Conservation (phyloP, 2,888 invertebrate genomes). For the Torymus tubicola region DNA sequence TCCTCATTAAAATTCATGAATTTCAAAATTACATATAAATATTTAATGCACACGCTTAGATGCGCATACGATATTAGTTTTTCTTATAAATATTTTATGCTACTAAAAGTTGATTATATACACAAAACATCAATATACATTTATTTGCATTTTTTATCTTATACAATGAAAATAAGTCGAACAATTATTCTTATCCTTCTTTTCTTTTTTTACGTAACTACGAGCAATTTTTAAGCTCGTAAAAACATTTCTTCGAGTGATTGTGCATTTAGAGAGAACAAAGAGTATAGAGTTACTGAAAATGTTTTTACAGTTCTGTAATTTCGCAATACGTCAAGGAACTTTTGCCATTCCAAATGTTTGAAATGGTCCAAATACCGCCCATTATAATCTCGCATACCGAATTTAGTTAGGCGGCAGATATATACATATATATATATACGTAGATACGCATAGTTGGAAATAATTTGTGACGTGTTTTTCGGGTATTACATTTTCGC, state of each 20-base stretch:
- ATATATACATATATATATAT: too few relatives aligned
- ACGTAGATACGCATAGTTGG: not conserved
- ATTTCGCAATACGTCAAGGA: slow-evolving; percentile 22
- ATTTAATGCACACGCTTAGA: slow-evolving; percentile 18
- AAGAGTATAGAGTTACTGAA: not conserved
- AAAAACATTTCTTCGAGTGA: not conserved
- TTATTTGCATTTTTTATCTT: not conserved
- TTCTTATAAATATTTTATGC: slow-evolving; percentile 25
- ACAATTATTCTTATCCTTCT: too few relatives aligned
- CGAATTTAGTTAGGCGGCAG: not conserved
- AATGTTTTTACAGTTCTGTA: slow-evolving; percentile 6
- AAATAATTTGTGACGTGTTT: slow-evolving; percentile 21
- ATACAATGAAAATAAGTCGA: not conserved
- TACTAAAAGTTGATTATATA: not conserved
- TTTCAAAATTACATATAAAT: slow-evolving; percentile 37
- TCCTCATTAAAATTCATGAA: slow-evolving; percentile 35
- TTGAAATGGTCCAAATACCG: slow-evolving; percentile 16
- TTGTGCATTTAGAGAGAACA: not conserved
- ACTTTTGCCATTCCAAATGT: slow-evolving; percentile 14
- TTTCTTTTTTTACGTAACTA: slow-evolving; percentile 1
- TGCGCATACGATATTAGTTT: slow-evolving; percentile 15
- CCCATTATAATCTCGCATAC: slow-evolving; percentile 27
- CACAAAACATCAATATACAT: slow-evolving; percentile 5
- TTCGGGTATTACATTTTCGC: slow-evolving; percentile 28
- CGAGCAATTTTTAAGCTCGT: not conserved